These are phyloP conservation scores for Euura lappo DNA, from an alignment of 1,140 invertebrate species.

Conservation along the genomic window DNA sequence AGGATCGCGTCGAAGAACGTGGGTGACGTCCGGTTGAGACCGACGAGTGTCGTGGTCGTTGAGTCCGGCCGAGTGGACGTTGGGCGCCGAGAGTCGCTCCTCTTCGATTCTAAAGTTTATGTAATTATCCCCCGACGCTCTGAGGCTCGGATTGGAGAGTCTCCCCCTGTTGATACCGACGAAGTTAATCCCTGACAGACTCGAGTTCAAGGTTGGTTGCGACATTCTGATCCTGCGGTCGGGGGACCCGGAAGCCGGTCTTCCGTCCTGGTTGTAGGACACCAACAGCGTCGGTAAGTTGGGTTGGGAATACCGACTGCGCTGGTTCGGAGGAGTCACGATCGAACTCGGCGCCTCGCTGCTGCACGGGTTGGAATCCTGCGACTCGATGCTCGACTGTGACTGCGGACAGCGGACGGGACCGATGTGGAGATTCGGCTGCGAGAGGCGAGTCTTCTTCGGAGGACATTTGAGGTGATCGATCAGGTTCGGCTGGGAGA, in stretches of 20 bases:
- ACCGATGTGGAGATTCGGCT: slow-evolving; percentile 52
- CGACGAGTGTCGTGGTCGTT: slow-evolving; percentile 16
- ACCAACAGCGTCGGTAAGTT: slow-evolving; percentile 49
- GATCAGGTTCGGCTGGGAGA: slow-evolving; percentile 54
- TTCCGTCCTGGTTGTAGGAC: slow-evolving; percentile 41
- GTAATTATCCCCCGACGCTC: slow-evolving; percentile 42
- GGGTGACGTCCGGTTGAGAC: slow-evolving; percentile 35
- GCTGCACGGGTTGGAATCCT: slow-evolving; percentile 35
- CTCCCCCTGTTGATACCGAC: slow-evolving; percentile 37
- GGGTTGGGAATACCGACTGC: slow-evolving; percentile 53
- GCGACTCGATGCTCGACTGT: slow-evolving; percentile 47
- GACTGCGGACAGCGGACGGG: slow-evolving; percentile 37
- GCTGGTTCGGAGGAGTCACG: slow-evolving; percentile 50
- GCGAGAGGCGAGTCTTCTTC: slow-evolving; percentile 46
- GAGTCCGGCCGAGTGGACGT: slow-evolving; percentile 31
- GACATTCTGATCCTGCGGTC: slow-evolving; percentile 54
- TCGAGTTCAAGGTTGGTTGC: slow-evolving; percentile 49
- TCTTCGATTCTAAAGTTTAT: slow-evolving; percentile 42
- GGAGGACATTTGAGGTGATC: slow-evolving; percentile 43
- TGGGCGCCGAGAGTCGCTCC: slow-evolving; percentile 42
- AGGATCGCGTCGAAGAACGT: slow-evolving; percentile 28
- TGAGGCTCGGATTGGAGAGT: slow-evolving; percentile 47
- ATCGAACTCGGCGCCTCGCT: slow-evolving; percentile 38
- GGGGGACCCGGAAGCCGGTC: slow-evolving; percentile 21
- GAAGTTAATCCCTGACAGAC: slow-evolving; percentile 44